Conservation (phyloP, 2,113 vertebrate genomes). For the Rallus limicola region DNA sequence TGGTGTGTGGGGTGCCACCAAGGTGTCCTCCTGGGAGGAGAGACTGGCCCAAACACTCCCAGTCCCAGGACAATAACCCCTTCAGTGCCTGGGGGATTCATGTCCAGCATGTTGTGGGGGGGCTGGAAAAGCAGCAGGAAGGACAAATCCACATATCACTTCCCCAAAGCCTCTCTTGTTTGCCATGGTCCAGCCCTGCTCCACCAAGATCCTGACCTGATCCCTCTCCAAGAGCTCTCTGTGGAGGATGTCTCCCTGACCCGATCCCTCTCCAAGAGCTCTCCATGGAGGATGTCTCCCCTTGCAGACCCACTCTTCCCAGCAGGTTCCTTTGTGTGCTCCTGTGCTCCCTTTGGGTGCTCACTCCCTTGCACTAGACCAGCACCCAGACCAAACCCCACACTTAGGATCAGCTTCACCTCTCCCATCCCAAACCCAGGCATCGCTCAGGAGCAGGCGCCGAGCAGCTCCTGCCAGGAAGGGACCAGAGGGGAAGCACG, state of each 20-base stretch:
- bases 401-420: accelerated
- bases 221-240: not conserved
- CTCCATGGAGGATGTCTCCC: not conserved
- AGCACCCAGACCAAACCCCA: accelerated
- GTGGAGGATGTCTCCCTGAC: not conserved
- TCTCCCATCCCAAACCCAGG: not conserved
- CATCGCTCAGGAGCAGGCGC: accelerated
- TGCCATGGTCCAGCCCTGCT: not conserved
- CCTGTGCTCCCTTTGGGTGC: not conserved
- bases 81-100: accelerated
- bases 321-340: not conserved
- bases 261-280: no score
- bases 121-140: not conserved
- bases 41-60: accelerated
- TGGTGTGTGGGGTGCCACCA: accelerated
- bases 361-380: not conserved
- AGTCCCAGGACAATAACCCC: not conserved
- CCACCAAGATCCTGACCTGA: not conserved
- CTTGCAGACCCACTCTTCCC: not conserved
- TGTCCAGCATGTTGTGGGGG: not conserved
- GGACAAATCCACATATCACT: not conserved
- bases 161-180: not conserved
- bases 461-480: not conserved
- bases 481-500: not conserved
- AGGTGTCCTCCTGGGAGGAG: accelerated